phyloP scores from a whole-genome alignment of 2,113 vertebrate genomes.

The Saccopteryx leptura region DNA sequence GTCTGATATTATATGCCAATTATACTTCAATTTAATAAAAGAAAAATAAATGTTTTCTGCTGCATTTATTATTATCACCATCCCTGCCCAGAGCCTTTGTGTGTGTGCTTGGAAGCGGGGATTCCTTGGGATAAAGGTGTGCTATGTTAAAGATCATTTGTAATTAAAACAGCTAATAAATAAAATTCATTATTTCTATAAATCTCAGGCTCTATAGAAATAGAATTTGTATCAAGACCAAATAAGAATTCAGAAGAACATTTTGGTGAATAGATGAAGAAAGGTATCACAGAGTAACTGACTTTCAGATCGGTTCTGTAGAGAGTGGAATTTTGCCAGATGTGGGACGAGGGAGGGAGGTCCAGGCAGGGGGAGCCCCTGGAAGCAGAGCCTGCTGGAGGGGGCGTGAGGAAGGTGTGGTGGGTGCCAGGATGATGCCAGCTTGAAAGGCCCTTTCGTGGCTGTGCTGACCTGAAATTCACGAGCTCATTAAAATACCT shows the following conservation, averaged over 20 bases:
- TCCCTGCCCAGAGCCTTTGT: not conserved
- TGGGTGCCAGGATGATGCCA: not conserved
- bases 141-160: not conserved
- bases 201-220: not conserved
- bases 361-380: not conserved
- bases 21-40: not conserved
- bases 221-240: not conserved
- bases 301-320: not conserved
- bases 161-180: not conserved
- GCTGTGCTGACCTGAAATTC: not conserved
- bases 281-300: not conserved
- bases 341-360: not conserved
- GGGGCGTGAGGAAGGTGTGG: not conserved
- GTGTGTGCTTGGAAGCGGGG: not conserved
- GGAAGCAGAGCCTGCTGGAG: not conserved
- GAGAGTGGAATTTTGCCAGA: not conserved
- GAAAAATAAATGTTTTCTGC: not conserved
- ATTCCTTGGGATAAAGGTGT: not conserved
- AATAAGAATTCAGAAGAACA: not conserved
- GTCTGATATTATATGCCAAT: not conserved
- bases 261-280: not conserved
- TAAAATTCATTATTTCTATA: not conserved
- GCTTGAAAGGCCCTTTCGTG: not conserved
- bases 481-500: not conserved
- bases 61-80: not conserved